These are phyloP conservation scores for Halichoerus grypus DNA, from an alignment of 2,113 vertebrate genomes.

Conservation along the genomic window DNA sequence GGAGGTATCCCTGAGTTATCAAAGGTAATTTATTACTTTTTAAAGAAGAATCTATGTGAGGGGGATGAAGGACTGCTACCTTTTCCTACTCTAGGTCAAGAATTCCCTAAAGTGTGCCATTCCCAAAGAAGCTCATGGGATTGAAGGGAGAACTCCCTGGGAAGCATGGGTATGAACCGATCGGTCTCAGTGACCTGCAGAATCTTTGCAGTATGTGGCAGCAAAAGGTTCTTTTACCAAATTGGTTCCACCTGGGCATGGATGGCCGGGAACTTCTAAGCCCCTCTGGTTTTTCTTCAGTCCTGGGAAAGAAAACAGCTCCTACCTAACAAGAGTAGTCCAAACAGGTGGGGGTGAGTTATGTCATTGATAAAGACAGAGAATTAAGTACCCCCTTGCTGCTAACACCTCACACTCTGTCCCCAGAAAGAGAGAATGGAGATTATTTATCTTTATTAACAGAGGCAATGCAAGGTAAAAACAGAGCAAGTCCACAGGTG, in stretches of 20 bases:
- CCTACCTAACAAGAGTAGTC: neutral
- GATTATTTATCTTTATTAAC: neutral
- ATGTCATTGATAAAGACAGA: no score
- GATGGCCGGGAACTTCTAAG: neutral
- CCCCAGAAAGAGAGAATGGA: neutral
- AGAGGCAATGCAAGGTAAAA: neutral
- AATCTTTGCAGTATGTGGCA: neutral
- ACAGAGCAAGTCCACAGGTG: neutral
- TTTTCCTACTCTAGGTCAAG: neutral
- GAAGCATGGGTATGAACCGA: neutral
- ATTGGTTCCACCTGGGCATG: neutral
- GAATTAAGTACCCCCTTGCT: neutral
- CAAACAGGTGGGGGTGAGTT: neutral
- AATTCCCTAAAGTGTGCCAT: neutral
- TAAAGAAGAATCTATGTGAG: neutral
- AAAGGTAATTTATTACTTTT: neutral
- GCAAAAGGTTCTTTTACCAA: neutral
- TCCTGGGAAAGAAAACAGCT: neutral
- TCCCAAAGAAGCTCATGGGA: neutral
- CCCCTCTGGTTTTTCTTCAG: neutral
- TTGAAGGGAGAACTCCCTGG: neutral
- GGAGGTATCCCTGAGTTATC: neutral
- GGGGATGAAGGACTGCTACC: neutral
- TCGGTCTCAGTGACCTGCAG: accelerated
- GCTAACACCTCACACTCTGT: neutral